Percentiles rank a stretch among this genome's conserved stretches.
phyloP scores from a whole-genome alignment of 2,888 invertebrate species.

The Nineta flava region DNA sequence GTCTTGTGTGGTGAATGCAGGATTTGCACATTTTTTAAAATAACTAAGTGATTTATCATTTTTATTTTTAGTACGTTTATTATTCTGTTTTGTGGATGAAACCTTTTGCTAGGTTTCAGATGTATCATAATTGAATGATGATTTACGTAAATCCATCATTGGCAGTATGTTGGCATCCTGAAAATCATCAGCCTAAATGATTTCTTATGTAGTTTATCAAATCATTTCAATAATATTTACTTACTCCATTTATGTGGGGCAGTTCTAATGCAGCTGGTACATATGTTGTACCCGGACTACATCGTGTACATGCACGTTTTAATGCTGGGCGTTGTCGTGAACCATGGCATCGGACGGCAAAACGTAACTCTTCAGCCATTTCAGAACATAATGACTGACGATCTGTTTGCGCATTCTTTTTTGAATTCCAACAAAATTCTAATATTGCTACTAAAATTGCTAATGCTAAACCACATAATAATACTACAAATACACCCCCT shows the following conservation, averaged over 20 bases:
- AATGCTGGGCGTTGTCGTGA: constrained; percentile 68
- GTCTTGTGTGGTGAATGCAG: constrained; percentile 1
- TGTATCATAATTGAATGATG: constrained; percentile 39
- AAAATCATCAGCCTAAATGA: constrained; percentile 9
- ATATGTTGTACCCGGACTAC: constrained; percentile 57
- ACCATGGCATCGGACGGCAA: constrained; percentile 77
- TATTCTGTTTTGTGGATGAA: constrained; percentile 16
- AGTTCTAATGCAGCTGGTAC: constrained; percentile 45
- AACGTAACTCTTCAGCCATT: constrained; percentile 83
- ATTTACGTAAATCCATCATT: constrained; percentile 50
- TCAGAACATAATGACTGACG: constrained; percentile 82
- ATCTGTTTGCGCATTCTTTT: constrained; percentile 71
- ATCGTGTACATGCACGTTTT: constrained; percentile 52
- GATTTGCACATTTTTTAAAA: background rate
- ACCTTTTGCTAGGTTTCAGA: constrained; percentile 34
- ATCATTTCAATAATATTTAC: constrained; percentile 10
- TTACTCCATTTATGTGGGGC: constrained; percentile 37
- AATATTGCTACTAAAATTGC: constrained; percentile 85
- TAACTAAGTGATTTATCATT: background rate
- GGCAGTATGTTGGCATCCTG: constrained; percentile 46
- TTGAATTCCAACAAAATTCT: constrained; percentile 91
- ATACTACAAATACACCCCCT: constrained; percentile 94
- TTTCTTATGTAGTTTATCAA: background rate
- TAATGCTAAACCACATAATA: constrained; percentile 78
- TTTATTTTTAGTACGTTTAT: too few relatives aligned